A percentile compares a stretch with the other conserved stretches of the same genome.
phyloP scores from a whole-genome alignment of 2,888 invertebrate genomes.

The Sphaerophoria taeniata region DNA sequence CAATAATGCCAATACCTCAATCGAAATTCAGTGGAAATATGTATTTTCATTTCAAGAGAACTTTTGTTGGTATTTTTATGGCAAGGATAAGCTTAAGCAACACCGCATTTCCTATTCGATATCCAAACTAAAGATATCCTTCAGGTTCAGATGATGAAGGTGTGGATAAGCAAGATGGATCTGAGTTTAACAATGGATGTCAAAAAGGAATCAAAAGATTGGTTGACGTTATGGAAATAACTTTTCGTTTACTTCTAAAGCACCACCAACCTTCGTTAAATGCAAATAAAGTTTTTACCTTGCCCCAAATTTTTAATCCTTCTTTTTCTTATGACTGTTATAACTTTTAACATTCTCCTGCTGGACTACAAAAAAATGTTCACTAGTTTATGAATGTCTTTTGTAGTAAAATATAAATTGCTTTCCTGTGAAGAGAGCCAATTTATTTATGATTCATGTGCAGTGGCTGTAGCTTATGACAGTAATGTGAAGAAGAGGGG shows the following conservation, averaged over 20 bases:
- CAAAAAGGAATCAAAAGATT: conserved; percentile 2
- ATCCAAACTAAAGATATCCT: neutral
- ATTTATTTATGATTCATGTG: conserved; percentile 21
- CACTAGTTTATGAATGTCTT: neutral
- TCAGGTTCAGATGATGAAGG: neutral
- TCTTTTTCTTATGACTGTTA: neutral
- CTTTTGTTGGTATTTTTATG: conserved; percentile 42
- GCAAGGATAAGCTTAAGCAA: conserved; percentile 9
- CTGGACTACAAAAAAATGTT: neutral
- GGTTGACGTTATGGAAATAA: neutral
- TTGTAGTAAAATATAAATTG: conserved; percentile 9
- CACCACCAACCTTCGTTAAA: conserved; percentile 8
- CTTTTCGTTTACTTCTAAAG: neutral
- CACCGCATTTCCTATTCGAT: neutral
- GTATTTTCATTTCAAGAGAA: conserved; percentile 31
- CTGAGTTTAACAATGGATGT: neutral
- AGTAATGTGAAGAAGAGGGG: neutral
- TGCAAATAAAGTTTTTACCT: conserved; percentile 8
- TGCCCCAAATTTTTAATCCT: conserved; percentile 1
- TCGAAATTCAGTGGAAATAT: conserved; percentile 18
- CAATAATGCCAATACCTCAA: conserved; percentile 18
- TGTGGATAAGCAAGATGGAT: neutral
- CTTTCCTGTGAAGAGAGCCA: neutral
- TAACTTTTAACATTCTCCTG: neutral
- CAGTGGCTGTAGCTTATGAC: neutral